Evolutionary conservation across 1,140 invertebrate genomes (phyloP).

Genomic region (Rhagoletis zephyria): DNA sequence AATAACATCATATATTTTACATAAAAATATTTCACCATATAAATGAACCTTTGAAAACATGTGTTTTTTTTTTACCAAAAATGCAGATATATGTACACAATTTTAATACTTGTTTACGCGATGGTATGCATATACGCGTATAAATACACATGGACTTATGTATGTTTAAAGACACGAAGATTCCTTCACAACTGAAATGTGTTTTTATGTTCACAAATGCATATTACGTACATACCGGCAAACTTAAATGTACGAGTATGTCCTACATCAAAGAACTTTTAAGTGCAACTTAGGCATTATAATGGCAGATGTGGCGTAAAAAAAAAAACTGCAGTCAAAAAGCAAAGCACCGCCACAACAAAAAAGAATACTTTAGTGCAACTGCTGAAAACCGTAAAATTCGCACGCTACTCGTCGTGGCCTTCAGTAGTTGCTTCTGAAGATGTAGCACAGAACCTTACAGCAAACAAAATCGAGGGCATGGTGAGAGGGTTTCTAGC

Average conservation of each 20-base stretch:
- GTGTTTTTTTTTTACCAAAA: too few relatives aligned
- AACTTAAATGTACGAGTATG: neutral
- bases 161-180: neutral
- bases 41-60: too few relatives aligned
- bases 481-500: neutral
- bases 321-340: constrained; percentile 8
- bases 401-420: neutral
- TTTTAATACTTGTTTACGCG: too few relatives aligned
- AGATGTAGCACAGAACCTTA: neutral
- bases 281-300: constrained; percentile 34
- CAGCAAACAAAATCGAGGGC: neutral
- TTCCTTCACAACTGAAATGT: neutral
- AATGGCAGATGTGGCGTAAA: neutral
- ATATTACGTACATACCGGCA: too few relatives aligned
- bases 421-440: neutral
- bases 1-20: too few relatives aligned
- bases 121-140: too few relatives aligned
- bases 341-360: neutral
- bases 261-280: constrained; percentile 7
- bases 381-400: neutral
- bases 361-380: neutral
- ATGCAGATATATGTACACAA: too few relatives aligned
- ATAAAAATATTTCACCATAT: too few relatives aligned
- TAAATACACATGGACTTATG: too few relatives aligned
- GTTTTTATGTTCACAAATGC: constrained; percentile 10